Conservation (phyloP, 1,140 invertebrate species). For the Macrotrachela quadricornifera region DNA sequence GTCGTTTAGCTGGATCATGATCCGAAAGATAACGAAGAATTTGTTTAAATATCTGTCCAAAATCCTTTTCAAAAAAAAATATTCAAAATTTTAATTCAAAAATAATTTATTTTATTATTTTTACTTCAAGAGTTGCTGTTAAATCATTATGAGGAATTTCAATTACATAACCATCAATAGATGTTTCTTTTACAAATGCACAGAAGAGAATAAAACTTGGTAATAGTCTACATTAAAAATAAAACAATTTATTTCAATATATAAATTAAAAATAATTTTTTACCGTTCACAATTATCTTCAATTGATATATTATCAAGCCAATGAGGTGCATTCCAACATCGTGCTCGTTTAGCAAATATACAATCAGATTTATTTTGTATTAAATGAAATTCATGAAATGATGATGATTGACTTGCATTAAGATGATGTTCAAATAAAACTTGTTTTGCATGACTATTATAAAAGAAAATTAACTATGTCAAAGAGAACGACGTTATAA, state of each 20-base stretch:
- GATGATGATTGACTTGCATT: neutral
- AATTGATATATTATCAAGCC: conserved; percentile 7
- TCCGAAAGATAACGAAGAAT: conserved; percentile 15
- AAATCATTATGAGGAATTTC: neutral
- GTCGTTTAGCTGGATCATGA: conserved; percentile 13
- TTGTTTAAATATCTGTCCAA: conserved; percentile 13
- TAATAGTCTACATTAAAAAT: neutral
- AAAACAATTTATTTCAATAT: neutral
- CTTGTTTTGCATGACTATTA: neutral
- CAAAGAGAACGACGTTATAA: too few relatives aligned
- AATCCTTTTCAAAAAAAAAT: conserved; percentile 11
- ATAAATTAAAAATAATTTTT: neutral
- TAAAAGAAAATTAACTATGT: too few relatives aligned
- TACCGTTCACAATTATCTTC: conserved; percentile 3
- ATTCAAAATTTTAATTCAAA: neutral
- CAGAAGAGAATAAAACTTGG: conserved; percentile 5
- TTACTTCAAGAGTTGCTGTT: neutral
- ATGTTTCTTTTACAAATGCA: neutral
- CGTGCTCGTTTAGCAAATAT: conserved; percentile 20
- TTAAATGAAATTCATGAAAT: conserved; percentile 13
- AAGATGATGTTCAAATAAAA: neutral
- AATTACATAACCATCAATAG: conserved; percentile 3
- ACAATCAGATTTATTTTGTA: conserved; percentile 18
- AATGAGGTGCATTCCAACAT: conserved; percentile 17
- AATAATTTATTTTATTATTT: neutral